Conservation (phyloP, 2,797 vertebrate species). For the Hylomyscus alleni region DNA sequence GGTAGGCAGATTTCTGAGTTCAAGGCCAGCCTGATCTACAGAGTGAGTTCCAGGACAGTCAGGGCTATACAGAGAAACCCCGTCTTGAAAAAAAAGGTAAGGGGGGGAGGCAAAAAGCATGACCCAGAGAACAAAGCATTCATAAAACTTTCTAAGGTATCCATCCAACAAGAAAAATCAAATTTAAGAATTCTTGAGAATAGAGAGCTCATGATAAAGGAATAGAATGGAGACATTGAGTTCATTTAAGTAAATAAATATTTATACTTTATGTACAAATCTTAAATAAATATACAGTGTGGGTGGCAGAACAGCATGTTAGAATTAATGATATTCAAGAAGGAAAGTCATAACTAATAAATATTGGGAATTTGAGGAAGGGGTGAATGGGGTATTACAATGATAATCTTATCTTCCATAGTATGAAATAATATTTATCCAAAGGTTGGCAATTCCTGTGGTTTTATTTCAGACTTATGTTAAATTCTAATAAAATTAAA, state of each 20-base stretch:
- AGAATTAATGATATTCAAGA: slow-evolving; percentile 39
- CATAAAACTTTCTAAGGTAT: slow-evolving; percentile 16
- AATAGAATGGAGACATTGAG: not conserved
- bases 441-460: slow-evolving; percentile 59
- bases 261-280: not conserved
- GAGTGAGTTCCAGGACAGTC: too few relatives aligned
- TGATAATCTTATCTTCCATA: slow-evolving; percentile 64
- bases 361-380: slow-evolving; percentile 39
- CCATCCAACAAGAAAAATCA: slow-evolving; percentile 57
- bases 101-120: not conserved
- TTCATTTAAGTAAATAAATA: slow-evolving; percentile 57
- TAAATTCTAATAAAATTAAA: slow-evolving; percentile 81
- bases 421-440: slow-evolving; percentile 70
- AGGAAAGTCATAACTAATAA: slow-evolving; percentile 68
- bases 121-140: slow-evolving; percentile 32
- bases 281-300: slow-evolving; percentile 16
- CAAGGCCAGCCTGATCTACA: too few relatives aligned
- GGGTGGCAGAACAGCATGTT: slow-evolving; percentile 6
- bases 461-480: slow-evolving; percentile 68
- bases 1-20: too few relatives aligned
- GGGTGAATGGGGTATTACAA: slow-evolving; percentile 45
- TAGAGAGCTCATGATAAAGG: slow-evolving; percentile 40
- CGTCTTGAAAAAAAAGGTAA: too few relatives aligned
- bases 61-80: too few relatives aligned
- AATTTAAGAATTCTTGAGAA: slow-evolving; percentile 32